Evolutionary conservation across 2,888 invertebrate species (phyloP), one percentile per base, ranked within the genome.

Genomic region (Lysandra bellargus): DNA sequence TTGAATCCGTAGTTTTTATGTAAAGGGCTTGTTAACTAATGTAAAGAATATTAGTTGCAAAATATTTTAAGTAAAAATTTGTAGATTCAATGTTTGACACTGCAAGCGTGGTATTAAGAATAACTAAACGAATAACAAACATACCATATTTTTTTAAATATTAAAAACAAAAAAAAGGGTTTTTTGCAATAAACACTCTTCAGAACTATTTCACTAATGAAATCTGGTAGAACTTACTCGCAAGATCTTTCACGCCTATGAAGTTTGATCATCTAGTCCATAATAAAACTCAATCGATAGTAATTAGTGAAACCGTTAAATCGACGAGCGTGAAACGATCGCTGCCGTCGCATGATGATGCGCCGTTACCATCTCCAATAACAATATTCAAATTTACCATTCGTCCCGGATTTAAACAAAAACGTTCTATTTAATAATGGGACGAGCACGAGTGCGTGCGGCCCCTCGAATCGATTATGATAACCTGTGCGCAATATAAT

Each of bases 361-460:
- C 83, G 82, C 87, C 88, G 92, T 93, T 91, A 90, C 88, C 89
- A 88, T 86, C 86, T 88, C 87, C 88, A 88, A 90, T 91, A 91
- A 92, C 90, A 91, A 92, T 92, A 90, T 92, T 93, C 91, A 90
- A 94, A 94, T 94, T 93, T 91, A 82, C 89, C 84, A 94, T 94
- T 94, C 89, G 94, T 85, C 86, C 88, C 93, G 91, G 92, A 90
- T 94, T 94, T 92, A 94, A 94, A 94, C 92, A 92, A 92, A 92
- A 94, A 92, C 94, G 91, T 90, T 92, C 91, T 92, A 92, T 92
- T 93, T 92, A 91, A 92, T 92, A 92, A 90, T 90, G 88, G 89
- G 88, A 88, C 90, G 86, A 87, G 90, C 90, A 91, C 91, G 91
- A 87, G 91, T 88, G 81, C 82, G 82, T 79, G 81, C 79, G 86